phyloP scores from a whole-genome alignment of 2,888 invertebrate species.

The Ormyrus labotus region DNA sequence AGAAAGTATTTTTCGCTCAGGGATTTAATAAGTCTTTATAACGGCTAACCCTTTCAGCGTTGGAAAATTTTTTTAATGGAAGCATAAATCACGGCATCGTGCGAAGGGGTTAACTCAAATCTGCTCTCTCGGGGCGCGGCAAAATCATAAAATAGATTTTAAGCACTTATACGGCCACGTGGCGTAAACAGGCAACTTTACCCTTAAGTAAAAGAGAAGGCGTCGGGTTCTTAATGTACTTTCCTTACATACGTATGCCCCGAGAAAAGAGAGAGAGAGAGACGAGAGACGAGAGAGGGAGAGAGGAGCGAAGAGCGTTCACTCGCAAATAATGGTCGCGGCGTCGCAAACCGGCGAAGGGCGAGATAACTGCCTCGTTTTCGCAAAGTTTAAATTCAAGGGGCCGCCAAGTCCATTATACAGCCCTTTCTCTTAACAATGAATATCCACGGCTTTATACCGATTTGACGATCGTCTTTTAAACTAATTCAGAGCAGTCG shows the following conservation, averaged over 20 bases:
- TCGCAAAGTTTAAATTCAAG: conserved; percentile 54
- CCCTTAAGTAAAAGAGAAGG: conserved; percentile 54
- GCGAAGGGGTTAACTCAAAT: conserved; percentile 29
- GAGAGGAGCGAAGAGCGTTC: not conserved
- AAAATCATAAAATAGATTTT: conserved; percentile 55
- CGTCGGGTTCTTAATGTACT: conserved; percentile 54
- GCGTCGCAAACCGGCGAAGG: conserved; percentile 45
- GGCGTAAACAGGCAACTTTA: conserved; percentile 23
- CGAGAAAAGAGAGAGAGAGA: not conserved
- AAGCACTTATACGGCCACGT: conserved; percentile 41
- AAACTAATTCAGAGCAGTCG: conserved; percentile 40
- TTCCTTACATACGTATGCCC: conserved; percentile 43
- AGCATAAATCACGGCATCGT: conserved; percentile 16
- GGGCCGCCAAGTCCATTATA: conserved; percentile 29
- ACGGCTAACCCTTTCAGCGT: no score
- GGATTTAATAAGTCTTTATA: no score
- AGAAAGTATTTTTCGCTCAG: no score
- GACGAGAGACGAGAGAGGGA: not conserved
- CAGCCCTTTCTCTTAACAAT: conserved; percentile 42
- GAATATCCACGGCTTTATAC: conserved; percentile 52
- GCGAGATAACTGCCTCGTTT: conserved; percentile 54
- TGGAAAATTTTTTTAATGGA: no score
- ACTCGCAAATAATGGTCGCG: conserved; percentile 47
- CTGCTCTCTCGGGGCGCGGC: conserved; percentile 9
- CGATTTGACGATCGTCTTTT: conserved; percentile 50